phyloP scores from a whole-genome alignment of 2,113 vertebrate genomes.

The Clupea harengus region DNA sequence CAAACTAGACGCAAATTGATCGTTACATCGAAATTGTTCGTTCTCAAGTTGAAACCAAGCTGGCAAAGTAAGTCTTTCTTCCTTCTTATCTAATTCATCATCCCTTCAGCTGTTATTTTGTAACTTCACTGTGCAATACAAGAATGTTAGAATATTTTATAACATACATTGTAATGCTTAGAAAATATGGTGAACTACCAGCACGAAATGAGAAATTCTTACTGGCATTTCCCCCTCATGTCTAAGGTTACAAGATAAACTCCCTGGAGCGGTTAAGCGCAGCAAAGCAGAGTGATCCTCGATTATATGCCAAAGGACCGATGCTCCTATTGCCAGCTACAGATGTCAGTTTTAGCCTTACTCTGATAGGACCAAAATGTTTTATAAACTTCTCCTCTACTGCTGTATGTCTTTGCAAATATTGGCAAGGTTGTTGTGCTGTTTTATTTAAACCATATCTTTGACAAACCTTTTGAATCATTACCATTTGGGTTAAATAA shows the following conservation, averaged over 20 bases:
- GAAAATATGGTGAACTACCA: background rate
- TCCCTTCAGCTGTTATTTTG: background rate
- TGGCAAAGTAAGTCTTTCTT: constrained; percentile 68
- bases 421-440: background rate
- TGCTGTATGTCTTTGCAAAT: background rate
- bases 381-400: background rate
- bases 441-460: background rate
- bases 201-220: background rate
- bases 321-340: background rate
- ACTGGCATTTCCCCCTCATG: background rate
- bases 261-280: constrained; percentile 66
- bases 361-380: background rate
- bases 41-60: constrained; percentile 61
- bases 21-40: constrained; percentile 67
- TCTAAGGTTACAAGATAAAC: constrained; percentile 69
- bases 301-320: background rate
- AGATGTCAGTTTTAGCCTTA: background rate
- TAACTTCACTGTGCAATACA: too few species aligned
- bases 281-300: constrained; percentile 62
- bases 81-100: background rate
- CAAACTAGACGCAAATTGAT: constrained; percentile 70
- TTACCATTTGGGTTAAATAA: background rate
- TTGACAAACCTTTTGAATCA: background rate
- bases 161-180: too few species aligned
- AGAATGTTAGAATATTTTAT: too few species aligned